These are phyloP conservation scores for Miniopterus natalensis DNA, from an alignment of 2,113 vertebrate genomes.

Conservation along the genomic window DNA sequence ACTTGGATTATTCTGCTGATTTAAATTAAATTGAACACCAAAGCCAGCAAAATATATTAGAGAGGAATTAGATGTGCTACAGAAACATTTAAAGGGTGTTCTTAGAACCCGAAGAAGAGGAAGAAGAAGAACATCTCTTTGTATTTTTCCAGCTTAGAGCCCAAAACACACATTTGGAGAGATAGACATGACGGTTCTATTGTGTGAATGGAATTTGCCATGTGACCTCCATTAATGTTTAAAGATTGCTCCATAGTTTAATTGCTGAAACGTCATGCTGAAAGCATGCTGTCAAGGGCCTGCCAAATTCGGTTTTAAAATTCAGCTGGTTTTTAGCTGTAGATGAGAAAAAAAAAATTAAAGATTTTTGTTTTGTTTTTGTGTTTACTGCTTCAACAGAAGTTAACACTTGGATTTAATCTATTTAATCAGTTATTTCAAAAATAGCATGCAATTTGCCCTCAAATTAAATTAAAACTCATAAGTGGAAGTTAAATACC, in stretches of 20 bases:
- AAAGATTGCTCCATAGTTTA: constrained; percentile 64
- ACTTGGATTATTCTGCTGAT: constrained; percentile 78
- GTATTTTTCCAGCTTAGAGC: constrained; percentile 12
- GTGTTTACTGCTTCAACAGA: constrained; percentile 45
- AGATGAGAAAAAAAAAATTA: constrained; percentile 48
- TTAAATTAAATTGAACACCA: constrained; percentile 78
- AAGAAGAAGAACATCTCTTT: constrained; percentile 36
- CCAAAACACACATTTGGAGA: constrained; percentile 5
- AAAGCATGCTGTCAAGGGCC: constrained; percentile 68
- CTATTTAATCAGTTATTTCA: constrained; percentile 64
- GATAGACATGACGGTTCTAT: neutral
- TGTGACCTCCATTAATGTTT: constrained; percentile 74
- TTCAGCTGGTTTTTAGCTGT: constrained; percentile 70
- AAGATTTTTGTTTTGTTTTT: constrained; percentile 37
- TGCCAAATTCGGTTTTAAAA: constrained; percentile 77
- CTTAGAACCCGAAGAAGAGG: constrained; percentile 45
- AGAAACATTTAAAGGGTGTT: constrained; percentile 59
- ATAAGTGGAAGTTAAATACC: neutral
- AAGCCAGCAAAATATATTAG: constrained; percentile 74
- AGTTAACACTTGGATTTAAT: constrained; percentile 43
- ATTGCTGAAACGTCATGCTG: constrained; percentile 75
- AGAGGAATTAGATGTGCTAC: constrained; percentile 66
- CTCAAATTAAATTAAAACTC: constrained; percentile 4
- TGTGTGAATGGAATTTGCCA: constrained; percentile 48
- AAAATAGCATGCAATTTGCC: constrained; percentile 8